Conservation (phyloP, 2,113 vertebrate species). For the Seriola quinqueradiata region DNA sequence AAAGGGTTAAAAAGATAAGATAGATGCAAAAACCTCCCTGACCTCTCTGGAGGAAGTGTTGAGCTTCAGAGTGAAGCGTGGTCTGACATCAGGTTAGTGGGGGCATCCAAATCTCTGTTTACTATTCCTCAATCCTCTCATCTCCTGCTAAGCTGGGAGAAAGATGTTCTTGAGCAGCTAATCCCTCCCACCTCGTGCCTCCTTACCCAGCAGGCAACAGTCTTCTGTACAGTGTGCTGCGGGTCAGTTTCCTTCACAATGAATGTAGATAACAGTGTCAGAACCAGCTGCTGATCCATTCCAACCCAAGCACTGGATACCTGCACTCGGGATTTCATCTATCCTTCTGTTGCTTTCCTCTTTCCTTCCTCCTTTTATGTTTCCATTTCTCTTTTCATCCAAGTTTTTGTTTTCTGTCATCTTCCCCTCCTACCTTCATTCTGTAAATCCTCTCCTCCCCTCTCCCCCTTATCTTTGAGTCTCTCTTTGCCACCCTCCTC, state of each 20-base stretch:
- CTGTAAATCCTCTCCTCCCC: background rate
- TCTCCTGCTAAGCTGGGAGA: conserved; percentile 29
- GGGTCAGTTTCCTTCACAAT: background rate
- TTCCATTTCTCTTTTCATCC: background rate
- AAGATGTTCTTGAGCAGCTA: conserved; percentile 49
- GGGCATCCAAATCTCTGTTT: conserved; percentile 30
- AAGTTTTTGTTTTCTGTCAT: background rate
- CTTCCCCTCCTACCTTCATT: background rate
- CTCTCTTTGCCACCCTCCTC: background rate
- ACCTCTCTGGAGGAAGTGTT: background rate
- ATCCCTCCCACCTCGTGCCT: conserved; percentile 38
- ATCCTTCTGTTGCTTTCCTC: background rate
- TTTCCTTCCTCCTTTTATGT: background rate
- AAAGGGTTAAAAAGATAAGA: background rate
- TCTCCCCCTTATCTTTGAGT: background rate
- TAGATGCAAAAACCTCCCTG: background rate
- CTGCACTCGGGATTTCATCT: background rate
- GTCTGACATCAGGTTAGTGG: conserved; percentile 25
- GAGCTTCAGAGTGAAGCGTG: background rate
- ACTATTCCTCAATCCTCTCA: conserved; percentile 38
- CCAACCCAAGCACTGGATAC: background rate
- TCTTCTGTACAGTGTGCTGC: background rate
- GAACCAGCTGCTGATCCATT: too few species aligned
- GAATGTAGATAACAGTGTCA: background rate
- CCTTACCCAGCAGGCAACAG: background rate